These are phyloP conservation scores for Anthopleura xanthogrammica DNA, from an alignment of 92 coral and sea anemone genomes.

Conservation along the genomic window DNA sequence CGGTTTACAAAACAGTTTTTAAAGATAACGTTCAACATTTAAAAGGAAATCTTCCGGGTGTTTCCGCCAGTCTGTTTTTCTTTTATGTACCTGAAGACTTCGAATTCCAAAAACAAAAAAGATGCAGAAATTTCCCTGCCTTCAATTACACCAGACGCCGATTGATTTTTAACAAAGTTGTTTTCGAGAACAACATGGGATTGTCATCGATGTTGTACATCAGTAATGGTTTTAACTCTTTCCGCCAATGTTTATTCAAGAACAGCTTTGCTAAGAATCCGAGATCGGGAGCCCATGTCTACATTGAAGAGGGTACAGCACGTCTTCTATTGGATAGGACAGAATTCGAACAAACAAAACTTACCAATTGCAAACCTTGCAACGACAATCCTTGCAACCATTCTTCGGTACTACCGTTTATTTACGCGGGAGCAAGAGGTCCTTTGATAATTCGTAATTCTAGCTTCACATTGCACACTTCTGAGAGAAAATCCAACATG, in stretches of 20 bases:
- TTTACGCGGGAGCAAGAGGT: conserved; percentile 31
- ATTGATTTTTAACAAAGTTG: neutral
- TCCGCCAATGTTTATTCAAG: conserved; percentile 11
- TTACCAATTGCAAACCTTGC: neutral
- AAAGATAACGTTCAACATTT: conserved; percentile 13
- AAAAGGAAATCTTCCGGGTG: neutral
- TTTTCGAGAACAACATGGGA: conserved; percentile 34
- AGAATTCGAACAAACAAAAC: conserved; percentile 15
- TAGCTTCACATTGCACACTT: conserved; percentile 5
- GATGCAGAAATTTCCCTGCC: neutral
- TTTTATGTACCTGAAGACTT: conserved; percentile 20
- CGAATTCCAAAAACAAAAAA: neutral
- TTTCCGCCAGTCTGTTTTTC: neutral
- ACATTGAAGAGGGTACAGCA: conserved; percentile 26
- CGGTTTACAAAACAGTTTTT: neutral
- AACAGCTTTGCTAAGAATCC: conserved; percentile 22
- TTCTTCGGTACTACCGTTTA: conserved; percentile 18
- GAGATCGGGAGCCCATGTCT: conserved; percentile 18
- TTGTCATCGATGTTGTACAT: conserved; percentile 7
- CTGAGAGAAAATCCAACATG: conserved; percentile 2
- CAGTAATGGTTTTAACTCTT: conserved; percentile 11
- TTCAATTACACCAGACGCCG: conserved; percentile 10
- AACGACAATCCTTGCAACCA: neutral
- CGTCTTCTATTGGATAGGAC: conserved; percentile 8
- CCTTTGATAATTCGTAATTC: conserved; percentile 19